phyloP scores from a whole-genome alignment of 2,797 vertebrate genomes.

The Catharus ustulatus region DNA sequence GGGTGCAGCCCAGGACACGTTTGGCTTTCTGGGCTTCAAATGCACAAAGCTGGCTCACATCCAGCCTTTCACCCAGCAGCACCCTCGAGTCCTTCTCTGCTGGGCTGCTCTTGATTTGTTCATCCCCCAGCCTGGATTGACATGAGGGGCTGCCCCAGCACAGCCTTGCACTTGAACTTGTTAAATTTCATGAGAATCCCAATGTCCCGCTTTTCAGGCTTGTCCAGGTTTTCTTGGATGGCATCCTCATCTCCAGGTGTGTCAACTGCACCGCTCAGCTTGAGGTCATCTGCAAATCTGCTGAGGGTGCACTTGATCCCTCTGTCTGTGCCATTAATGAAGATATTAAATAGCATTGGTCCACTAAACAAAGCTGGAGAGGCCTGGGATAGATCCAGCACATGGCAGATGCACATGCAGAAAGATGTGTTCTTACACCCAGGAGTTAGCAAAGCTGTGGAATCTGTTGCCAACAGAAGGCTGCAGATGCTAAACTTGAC shows the following conservation, averaged over 20 bases:
- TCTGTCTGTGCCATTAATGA: background rate
- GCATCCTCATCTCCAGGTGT: background rate
- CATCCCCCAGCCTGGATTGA: background rate
- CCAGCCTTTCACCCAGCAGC: background rate
- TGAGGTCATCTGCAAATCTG: background rate
- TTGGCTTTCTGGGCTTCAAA: background rate
- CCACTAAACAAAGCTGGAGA: background rate
- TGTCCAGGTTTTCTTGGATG: background rate
- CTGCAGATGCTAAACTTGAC: background rate
- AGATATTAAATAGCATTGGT: background rate
- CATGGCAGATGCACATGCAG: background rate
- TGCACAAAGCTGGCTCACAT: background rate
- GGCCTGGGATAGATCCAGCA: background rate
- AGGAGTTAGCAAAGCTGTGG: background rate
- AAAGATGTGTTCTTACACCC: background rate
- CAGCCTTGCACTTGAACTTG: background rate
- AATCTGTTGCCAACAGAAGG: background rate
- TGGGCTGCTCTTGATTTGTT: background rate
- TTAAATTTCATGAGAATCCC: background rate
- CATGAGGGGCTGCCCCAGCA: fast-evolving
- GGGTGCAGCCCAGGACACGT: background rate
- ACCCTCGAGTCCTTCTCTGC: background rate
- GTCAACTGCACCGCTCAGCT: fast-evolving
- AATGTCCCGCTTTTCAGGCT: background rate
- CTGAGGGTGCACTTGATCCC: fast-evolving